Conservation (phyloP, 2,888 invertebrate genomes). For the Penaeus monodon region DNA sequence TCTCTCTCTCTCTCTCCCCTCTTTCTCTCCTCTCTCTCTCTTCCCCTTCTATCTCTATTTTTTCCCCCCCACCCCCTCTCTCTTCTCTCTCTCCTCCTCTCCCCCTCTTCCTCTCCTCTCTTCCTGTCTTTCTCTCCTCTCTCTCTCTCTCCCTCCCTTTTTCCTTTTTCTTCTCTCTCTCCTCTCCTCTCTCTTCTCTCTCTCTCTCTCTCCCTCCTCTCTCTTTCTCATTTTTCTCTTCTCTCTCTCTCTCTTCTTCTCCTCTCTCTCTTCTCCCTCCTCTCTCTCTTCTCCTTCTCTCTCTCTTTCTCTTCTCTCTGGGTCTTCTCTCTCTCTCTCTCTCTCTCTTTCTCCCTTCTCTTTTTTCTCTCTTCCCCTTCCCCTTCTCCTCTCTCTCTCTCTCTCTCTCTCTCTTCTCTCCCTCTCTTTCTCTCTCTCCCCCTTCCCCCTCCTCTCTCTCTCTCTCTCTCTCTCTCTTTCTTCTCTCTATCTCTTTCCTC, state of each 20-base stretch:
- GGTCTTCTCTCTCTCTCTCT: background rate
- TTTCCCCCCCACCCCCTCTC: background rate
- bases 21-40: background rate
- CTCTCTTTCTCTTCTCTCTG: background rate
- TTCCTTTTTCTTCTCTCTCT: background rate
- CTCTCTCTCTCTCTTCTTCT: background rate
- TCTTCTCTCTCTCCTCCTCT: background rate
- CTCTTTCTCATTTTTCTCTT: too few relatives aligned
- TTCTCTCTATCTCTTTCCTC: background rate
- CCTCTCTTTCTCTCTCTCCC: too few relatives aligned
- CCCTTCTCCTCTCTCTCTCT: background rate
- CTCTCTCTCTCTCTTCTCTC: background rate
- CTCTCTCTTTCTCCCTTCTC: background rate
- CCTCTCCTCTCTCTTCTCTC: too few relatives aligned
- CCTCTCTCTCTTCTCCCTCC: background rate
- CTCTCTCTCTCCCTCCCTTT: background rate
- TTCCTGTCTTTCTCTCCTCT: background rate
- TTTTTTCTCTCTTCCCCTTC: background rate
- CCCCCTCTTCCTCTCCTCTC: background rate
- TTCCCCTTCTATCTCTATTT: background rate
- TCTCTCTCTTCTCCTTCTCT: background rate
- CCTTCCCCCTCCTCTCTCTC: too few relatives aligned
- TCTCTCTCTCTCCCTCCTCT: too few relatives aligned
- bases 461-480: constrained; percentile 1
- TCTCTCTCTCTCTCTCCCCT: background rate